Conservation (phyloP, 1,140 invertebrate species). For the Macrobrachium nipponense region DNA sequence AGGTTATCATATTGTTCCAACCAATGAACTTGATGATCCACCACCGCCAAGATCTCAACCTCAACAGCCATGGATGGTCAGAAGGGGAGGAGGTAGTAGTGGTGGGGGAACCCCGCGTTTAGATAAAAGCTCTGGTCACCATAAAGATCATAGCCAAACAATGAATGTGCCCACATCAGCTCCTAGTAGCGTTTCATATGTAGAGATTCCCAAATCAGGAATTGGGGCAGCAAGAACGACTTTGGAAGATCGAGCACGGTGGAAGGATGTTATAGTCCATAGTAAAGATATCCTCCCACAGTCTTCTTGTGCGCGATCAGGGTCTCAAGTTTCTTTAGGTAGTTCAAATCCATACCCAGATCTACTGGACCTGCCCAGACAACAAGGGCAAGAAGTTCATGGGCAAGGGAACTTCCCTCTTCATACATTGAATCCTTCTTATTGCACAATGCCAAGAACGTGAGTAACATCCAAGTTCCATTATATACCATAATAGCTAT, state of each 20-base stretch:
- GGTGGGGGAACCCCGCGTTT: not conserved
- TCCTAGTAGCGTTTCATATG: constrained; percentile 24
- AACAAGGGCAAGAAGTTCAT: not conserved
- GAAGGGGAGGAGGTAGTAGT: not conserved
- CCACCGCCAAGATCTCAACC: constrained; percentile 70
- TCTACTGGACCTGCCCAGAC: constrained; percentile 44
- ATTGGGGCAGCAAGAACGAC: not conserved
- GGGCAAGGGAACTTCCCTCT: constrained; percentile 14
- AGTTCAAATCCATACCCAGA: constrained; percentile 44
- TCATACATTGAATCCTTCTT: constrained; percentile 38
- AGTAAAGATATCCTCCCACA: constrained; percentile 40
- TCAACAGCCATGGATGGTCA: constrained; percentile 52
- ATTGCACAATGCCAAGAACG: constrained; percentile 42
- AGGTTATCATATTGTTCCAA: constrained; percentile 79
- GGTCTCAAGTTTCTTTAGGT: constrained; percentile 39
- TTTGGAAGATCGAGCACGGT: constrained; percentile 18
- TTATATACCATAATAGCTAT: not conserved
- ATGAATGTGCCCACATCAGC: not conserved
- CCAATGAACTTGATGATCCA: constrained; percentile 65
- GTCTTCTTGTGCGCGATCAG: constrained; percentile 36
- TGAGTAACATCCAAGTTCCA: not conserved
- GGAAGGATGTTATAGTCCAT: constrained; percentile 32
- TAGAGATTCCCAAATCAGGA: constrained; percentile 9
- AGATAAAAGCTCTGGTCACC: constrained; percentile 9
- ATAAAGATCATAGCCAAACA: not conserved